Percentiles rank a stretch among this genome's conserved stretches.
These are phyloP conservation scores for Gobio gobio DNA, from an alignment of 2,113 vertebrate genomes.

Conservation along the genomic window DNA sequence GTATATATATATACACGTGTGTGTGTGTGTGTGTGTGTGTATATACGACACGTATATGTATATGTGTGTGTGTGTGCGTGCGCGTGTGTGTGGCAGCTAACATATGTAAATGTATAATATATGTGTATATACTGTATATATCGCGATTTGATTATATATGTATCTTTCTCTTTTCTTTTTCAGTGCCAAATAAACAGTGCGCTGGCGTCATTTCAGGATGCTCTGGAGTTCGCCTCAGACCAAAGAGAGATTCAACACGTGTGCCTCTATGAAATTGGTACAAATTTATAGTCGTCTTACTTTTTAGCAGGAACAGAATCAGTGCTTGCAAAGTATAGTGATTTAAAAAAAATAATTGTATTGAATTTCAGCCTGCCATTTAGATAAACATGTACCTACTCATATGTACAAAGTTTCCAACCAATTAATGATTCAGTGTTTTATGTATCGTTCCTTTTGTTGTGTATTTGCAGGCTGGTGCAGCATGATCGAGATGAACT, in stretches of 20 bases:
- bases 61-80: too few relatives aligned
- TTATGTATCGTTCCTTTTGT: neutral
- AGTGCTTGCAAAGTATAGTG: neutral
- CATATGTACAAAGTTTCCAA: too few relatives aligned
- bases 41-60: too few relatives aligned
- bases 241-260: slow-evolving; percentile 99
- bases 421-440: neutral
- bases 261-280: slow-evolving; percentile 99
- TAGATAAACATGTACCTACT: too few relatives aligned
- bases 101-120: too few relatives aligned
- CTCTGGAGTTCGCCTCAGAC: slow-evolving; percentile 93
- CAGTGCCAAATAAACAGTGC: slow-evolving; percentile 99
- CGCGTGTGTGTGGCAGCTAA: too few relatives aligned
- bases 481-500: slow-evolving; percentile 99
- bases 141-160: neutral
- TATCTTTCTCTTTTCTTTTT: slow-evolving; percentile 55
- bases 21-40: too few relatives aligned
- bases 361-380: neutral
- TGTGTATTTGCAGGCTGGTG: slow-evolving; percentile 87
- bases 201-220: slow-evolving; percentile 94
- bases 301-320: neutral
- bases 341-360: neutral
- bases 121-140: too few relatives aligned
- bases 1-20: too few relatives aligned
- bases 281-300: neutral